phyloP scores from a whole-genome alignment of 53 echinoderm and acorn worm species.

The Stichopus horrens region DNA sequence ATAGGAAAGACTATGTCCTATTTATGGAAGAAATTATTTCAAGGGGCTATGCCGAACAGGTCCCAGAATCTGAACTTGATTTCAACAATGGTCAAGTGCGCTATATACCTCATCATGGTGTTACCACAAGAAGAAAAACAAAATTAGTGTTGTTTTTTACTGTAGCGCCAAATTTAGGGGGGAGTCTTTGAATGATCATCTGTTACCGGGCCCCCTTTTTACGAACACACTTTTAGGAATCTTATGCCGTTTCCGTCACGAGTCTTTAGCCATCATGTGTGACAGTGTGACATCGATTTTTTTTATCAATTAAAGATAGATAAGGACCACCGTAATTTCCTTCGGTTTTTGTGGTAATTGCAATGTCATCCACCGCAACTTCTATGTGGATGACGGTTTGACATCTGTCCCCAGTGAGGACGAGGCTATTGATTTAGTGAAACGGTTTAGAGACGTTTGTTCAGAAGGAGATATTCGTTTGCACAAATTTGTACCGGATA shows the following conservation, averaged over 20 bases:
- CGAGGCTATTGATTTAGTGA: conserved; percentile 32
- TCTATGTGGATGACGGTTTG: conserved; percentile 63
- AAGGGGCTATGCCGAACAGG: conserved; percentile 35
- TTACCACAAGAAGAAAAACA: conserved; percentile 47
- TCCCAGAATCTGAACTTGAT: background rate
- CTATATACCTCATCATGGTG: conserved; percentile 50
- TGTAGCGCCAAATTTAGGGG: background rate
- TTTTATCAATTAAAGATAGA: conserved; percentile 65
- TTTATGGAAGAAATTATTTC: background rate
- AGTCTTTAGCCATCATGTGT: conserved; percentile 59
- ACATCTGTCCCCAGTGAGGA: conserved; percentile 35
- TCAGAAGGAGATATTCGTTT: conserved; percentile 54
- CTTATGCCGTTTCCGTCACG: conserved; percentile 31
- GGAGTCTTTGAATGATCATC: conserved; percentile 41
- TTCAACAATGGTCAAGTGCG: conserved; percentile 44
- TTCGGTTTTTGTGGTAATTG: conserved; percentile 68
- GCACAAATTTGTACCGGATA: conserved; percentile 64
- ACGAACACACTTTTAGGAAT: conserved; percentile 54
- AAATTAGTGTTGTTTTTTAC: conserved; percentile 42
- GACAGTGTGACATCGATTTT: conserved; percentile 66
- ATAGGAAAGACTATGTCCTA: background rate
- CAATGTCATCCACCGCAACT: conserved; percentile 31
- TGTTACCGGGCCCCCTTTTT: conserved; percentile 48
- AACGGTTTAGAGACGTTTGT: conserved; percentile 38
- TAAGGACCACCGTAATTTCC: conserved; percentile 48